phyloP scores from a whole-genome alignment of 2,797 vertebrate genomes.

The Champsocephalus gunnari region DNA sequence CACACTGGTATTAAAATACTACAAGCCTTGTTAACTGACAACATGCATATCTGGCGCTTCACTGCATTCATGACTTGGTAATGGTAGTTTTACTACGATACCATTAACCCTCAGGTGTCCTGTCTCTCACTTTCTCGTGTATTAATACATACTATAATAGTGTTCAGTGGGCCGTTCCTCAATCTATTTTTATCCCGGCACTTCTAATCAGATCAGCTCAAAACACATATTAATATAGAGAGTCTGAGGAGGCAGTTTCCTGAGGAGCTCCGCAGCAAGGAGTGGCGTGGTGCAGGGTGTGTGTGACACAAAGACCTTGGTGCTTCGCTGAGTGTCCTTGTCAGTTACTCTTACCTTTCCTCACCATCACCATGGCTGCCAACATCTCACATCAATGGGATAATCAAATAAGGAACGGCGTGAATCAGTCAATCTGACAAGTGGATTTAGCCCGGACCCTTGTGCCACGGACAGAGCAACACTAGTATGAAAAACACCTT shows the following conservation, averaged over 20 bases:
- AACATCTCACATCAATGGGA: constrained; percentile 68
- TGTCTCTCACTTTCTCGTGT: constrained; percentile 36
- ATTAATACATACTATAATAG: constrained; percentile 36
- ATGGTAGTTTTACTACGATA: constrained; percentile 48
- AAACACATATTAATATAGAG: constrained; percentile 68
- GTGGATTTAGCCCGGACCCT: constrained; percentile 52
- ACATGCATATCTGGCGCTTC: constrained; percentile 11
- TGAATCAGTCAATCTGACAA: constrained; percentile 76
- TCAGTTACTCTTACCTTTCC: constrained; percentile 74
- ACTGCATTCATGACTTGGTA: constrained; percentile 11
- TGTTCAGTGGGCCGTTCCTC: constrained; percentile 47
- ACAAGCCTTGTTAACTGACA: constrained; percentile 19
- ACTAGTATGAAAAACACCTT: background rate
- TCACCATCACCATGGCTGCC: constrained; percentile 72
- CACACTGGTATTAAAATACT: background rate
- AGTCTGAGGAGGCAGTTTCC: constrained; percentile 67
- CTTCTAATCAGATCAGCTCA: constrained; percentile 70
- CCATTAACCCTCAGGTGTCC: constrained; percentile 69
- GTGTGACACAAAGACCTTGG: constrained; percentile 71
- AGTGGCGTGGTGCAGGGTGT: constrained; percentile 44
- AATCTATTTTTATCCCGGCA: constrained; percentile 62
- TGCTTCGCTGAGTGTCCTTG: constrained; percentile 75
- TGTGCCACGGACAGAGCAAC: constrained; percentile 12
- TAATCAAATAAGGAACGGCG: constrained; percentile 74
- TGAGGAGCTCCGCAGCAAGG: constrained; percentile 72